These are phyloP conservation scores for Tachuris rubrigastra DNA, from an alignment of 2,113 vertebrate genomes.

Conservation along the genomic window DNA sequence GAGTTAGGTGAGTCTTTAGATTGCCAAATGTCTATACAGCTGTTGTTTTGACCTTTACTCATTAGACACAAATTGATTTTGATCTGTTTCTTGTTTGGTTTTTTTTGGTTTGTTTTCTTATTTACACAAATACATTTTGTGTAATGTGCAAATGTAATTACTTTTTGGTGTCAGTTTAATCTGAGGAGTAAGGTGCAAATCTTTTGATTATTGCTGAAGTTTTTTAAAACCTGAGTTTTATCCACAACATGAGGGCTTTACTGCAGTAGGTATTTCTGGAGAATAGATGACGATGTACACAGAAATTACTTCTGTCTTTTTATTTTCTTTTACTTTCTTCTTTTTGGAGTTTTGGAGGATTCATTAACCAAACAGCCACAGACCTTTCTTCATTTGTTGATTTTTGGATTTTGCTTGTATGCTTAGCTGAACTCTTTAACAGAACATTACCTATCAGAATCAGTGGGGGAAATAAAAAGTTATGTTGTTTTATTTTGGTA, in stretches of 20 bases:
- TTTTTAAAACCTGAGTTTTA: background rate
- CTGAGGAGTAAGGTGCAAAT: background rate
- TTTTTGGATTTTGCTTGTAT: background rate
- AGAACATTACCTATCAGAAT: background rate
- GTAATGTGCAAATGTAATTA: background rate
- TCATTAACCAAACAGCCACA: background rate
- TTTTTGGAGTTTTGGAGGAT: background rate
- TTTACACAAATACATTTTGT: background rate
- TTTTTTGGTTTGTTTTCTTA: background rate
- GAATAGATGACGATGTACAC: background rate
- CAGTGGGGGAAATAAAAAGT: rapidly evolving
- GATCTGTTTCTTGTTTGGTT: background rate
- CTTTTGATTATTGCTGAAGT: background rate
- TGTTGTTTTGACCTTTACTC: background rate
- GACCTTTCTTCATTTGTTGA: background rate
- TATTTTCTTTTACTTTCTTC: background rate
- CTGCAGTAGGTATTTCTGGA: background rate
- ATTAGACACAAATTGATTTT: background rate
- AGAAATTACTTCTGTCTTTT: background rate
- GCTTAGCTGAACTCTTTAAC: background rate
- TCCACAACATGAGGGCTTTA: background rate
- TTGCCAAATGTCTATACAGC: background rate
- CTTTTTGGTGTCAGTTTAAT: background rate
- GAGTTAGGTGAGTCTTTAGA: constrained; percentile 8
- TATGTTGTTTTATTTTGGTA: background rate